Base-by-base conservation (phyloP, 1,140 invertebrate genomes). In the Cheumatopsyche charites region DNA sequence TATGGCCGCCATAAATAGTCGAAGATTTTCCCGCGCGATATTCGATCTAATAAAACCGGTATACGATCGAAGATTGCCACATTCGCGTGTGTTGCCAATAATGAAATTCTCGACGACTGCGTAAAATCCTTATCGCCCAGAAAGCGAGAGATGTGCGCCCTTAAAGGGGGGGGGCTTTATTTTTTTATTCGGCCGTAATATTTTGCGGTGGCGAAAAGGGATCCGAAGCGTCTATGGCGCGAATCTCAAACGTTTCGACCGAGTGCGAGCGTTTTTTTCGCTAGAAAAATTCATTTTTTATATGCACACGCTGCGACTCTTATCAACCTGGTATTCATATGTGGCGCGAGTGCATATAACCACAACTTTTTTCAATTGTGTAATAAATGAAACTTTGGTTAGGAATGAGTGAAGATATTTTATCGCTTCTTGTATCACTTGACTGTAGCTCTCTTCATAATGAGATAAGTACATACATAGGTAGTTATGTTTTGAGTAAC, bases 21-120 rank as follows among this genome's bases (percentile, higher is more conserved):
- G 58, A 26, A 62, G 15, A 17, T 19, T 52, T 17, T 52, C 58
- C 58, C 58, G 23, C 47, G 9, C 19, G 58, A 62, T 62, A 62
- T 62, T 62, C 23, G 58, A 62, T 62, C 58, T 62, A 62, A 62
- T 62, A 62, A 62, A 62, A 62, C 26, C 26, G 58, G 23, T 62
- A 62, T 62, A 62, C n/a, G 58, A 62, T 62, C 23, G 58, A 26
- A 62, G 26, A 62, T 36, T 62, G 26, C 58, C 58, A 25, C 23
- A 62, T 62, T 36, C 58, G 13, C n/a, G n/a, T n/a, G n/a, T n/a
- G n/a, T n/a, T 62, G 21, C 58, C 0, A 62, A 23, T 62, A 62
- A 62, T 62, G 58, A 62, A 62, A 62, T 62, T 52, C 47, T 52
- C 47, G 29, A 36, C 29, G 29, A 36, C 29, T 36, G 15, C 47